Evolutionary conservation across 2,113 vertebrate species (phyloP).

Genomic region (Eretmochelys imbricata): DNA sequence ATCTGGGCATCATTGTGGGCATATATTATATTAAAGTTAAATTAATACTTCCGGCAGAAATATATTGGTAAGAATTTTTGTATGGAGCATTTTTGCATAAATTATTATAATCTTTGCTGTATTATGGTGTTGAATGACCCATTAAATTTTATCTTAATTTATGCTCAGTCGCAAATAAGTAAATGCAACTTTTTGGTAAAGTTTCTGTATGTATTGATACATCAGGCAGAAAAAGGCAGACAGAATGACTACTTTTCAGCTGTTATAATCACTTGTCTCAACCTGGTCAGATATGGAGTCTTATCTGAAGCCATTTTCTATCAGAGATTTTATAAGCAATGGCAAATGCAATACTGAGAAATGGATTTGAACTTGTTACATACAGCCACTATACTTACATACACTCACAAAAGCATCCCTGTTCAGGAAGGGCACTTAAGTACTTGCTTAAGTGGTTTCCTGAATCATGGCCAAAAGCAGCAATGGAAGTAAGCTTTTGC

Average conservation of each 20-base stretch:
- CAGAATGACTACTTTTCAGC: neutral
- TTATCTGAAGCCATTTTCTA: neutral
- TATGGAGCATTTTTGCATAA: fast-evolving
- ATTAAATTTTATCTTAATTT: neutral
- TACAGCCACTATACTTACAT: neutral
- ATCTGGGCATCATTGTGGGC: neutral
- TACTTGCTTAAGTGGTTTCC: neutral
- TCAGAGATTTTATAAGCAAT: neutral
- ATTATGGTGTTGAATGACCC: neutral
- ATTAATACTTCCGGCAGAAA: neutral
- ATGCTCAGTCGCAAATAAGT: neutral
- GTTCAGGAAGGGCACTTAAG: neutral
- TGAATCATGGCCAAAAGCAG: neutral
- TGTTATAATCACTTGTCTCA: neutral
- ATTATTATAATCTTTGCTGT: neutral
- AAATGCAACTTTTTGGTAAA: neutral
- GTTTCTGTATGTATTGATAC: neutral
- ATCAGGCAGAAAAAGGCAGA: neutral
- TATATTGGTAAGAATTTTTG: neutral
- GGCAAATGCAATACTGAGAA: neutral
- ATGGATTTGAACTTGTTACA: neutral
- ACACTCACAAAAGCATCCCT: neutral
- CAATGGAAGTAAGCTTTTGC: neutral
- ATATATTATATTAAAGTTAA: neutral
- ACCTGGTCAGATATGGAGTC: neutral